Evolutionary conservation across 2,888 invertebrate genomes (phyloP).

Genomic region (Hoplodrina ambigua): DNA sequence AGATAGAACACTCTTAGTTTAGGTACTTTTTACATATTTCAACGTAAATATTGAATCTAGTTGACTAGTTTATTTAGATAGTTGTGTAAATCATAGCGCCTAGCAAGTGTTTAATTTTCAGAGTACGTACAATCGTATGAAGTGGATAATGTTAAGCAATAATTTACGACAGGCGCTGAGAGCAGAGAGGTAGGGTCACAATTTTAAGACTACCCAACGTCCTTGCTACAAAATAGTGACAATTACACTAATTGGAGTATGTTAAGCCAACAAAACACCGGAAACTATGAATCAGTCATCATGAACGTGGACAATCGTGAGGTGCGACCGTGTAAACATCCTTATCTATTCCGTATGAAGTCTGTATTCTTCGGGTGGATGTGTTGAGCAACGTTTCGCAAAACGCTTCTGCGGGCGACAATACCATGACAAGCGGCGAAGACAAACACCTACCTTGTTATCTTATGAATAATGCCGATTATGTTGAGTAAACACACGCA

Average conservation of each 20-base stretch:
- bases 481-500: conserved; percentile 87
- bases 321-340: conserved; percentile 70
- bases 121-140: not conserved
- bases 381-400: conserved; percentile 86
- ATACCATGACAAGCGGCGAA: conserved; percentile 86
- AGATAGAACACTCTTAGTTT: not conserved
- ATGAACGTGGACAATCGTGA: conserved; percentile 47
- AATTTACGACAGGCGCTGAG: conserved; percentile 33
- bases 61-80: conserved; percentile 1
- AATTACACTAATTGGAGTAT: conserved; percentile 28
- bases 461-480: conserved; percentile 90
- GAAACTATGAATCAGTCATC: conserved; percentile 55
- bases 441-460: conserved; percentile 87
- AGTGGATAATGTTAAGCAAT: not conserved
- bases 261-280: conserved; percentile 37
- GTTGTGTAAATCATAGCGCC: conserved; percentile 31
- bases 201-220: not conserved
- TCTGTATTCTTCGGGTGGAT: conserved; percentile 72
- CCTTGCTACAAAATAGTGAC: not conserved
- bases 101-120: conserved; percentile 20
- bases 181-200: not conserved
- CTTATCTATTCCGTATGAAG: conserved; percentile 75
- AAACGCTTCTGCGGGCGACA: conserved; percentile 85
- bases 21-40: not conserved
- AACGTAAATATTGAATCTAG: not conserved